Evolutionary conservation across 2,888 invertebrate species (phyloP).

Genomic region (Asteroscopus sphinx): DNA sequence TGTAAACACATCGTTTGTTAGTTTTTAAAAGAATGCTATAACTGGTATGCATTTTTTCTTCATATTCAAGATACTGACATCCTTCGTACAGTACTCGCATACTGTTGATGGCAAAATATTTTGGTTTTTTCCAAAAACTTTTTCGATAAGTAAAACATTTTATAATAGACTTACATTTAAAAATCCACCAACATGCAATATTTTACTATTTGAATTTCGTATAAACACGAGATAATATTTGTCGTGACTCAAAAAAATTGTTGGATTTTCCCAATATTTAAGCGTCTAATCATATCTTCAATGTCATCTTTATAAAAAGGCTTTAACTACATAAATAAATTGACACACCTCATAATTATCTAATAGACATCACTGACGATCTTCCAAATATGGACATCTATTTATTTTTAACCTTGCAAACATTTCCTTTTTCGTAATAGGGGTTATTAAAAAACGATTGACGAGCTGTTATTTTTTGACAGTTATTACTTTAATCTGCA

Average conservation of each 20-base stretch:
- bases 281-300: not conserved
- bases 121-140: no score
- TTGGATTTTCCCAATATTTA: slow-evolving; percentile 5
- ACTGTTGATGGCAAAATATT: no score
- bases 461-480: not conserved
- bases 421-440: slow-evolving; percentile 23
- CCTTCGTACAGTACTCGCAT: no score
- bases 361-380: slow-evolving; percentile 16
- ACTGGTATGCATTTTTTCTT: no score
- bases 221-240: not conserved
- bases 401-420: slow-evolving; percentile 15
- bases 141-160: no score
- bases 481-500: slow-evolving; percentile 12
- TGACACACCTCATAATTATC: slow-evolving; percentile 12
- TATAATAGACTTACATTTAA: no score
- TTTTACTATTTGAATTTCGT: no score
- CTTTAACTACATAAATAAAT: slow-evolving; percentile 5
- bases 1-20: no score
- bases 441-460: not conserved
- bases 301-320: slow-evolving; percentile 24
- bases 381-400: slow-evolving; percentile 25
- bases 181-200: no score
- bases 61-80: no score
- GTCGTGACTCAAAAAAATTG: not conserved
- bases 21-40: no score